Evolutionary conservation across 2,888 invertebrate species (phyloP), one percentile per base, ranked within the genome.

Genomic region (Euproctis similis): DNA sequence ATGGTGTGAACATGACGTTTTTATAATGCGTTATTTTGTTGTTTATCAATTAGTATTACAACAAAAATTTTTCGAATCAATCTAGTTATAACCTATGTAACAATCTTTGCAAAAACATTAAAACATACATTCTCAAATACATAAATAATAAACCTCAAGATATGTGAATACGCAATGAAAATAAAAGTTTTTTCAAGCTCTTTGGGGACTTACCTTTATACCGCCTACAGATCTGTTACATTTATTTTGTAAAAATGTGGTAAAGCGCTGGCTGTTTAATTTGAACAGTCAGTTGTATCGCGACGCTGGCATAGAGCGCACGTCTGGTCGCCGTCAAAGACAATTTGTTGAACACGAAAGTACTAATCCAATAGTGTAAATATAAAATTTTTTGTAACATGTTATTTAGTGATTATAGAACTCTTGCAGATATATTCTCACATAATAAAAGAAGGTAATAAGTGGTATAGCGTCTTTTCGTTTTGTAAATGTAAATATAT

Each of bases 321-420:
- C 59, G 67, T 39, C 39, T 34, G 39, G 42, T 40, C 36, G 45
- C 40, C 38, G 14, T 29, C 22, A 30, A 18, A 31, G 26, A 38
- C 31, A 31, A 35, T 33, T 17, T 45, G 11, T 38, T 32, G 17
- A 30, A 30, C 33, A 56, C 59, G 60, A 56, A 54, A 56, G 59
- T 63, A 53, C 61, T 53, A 56, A 59, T 53, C 54, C 46, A 46
- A 48, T 56, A 54, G 62, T 66, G 57, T 59, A 19, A 33, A 38
- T 39, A 29, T 36, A 46, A 55, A 53, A 45, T 55, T 62, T 27
- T 20, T 43, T 50, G 38, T 49, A 53, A 36, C 35, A 52, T 53
- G 57, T 29, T 39, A 46, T 29, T 41, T 46, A 42, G 49, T 46
- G 36, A 39, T 14, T 46, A 40, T 34, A 30, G 30, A 23, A 38